Base-by-base conservation (phyloP, 2,888 invertebrate species). In the Elegia similella region DNA sequence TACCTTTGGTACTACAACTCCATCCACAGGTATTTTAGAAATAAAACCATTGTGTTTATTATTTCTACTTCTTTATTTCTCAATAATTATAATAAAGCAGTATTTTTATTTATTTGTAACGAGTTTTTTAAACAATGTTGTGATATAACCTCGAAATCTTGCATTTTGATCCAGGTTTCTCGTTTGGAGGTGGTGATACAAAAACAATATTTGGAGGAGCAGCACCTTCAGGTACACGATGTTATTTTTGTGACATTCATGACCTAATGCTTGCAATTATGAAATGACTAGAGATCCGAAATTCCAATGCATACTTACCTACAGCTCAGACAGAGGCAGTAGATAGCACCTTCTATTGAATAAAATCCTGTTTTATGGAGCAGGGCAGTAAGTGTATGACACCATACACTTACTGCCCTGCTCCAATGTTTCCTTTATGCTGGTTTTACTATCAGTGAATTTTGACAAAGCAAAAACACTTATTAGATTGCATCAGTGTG, bases 171-270 rank as follows among this genome's bases (percentile, higher is more conserved):
- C 34, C 71, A 85, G 88, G 86, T 0, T 81, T 84, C 63, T 42
- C 84, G 29, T 84, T 85, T 66, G 89, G 86, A 0, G 75, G 86
- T 60, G 91, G 91, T n/a, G 92, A 92, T 72, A 69, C 75, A 32
- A 92, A 92, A 70, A 63, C 83, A 5, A 56, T 84, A 48, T 80
- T 83, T 70, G 82, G 81, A 52, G 82, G 80, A 53, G 58, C 73
- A 8, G 61, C 70, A 47, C 72, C 62, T 58, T 63, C 83, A 68
- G 81, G 83, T 82, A 44, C 30, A 52, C 55, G 47, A 34, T 38
- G 12, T 38, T 38, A 12, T 6, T 38, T n/a, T 38, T 38, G 23
- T 23, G n/a, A n/a, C n/a, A n/a, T n/a, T n/a, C n/a, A n/a, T n/a
- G n/a, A n/a, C n/a, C n/a, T n/a, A n/a, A n/a, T n/a, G n/a, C n/a